Evolutionary conservation across 2,888 invertebrate genomes (phyloP), one percentile per base, ranked within the genome.

Genomic region (Pachycephus smyrnensis): DNA sequence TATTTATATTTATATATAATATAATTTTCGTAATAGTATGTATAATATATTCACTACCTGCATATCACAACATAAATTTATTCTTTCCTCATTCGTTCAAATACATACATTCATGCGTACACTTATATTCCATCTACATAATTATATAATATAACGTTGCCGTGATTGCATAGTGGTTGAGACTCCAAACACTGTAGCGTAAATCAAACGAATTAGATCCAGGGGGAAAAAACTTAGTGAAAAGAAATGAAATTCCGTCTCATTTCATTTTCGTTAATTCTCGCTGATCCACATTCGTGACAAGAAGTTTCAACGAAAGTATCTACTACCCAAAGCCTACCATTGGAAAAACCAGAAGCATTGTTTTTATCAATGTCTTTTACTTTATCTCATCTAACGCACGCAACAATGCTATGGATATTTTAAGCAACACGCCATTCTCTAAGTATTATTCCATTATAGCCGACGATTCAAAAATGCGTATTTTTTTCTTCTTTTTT

Each of bases 41-140:
- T 88, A 86, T 88, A 86, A 86, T 88, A 87, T 88, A 75, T 82
- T 88, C 85, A 88, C 90, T 91, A 91, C 89, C 88, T 89, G 90
- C 90, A 89, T 91, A 91, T 91, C 91, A 91, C 91, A 91, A 91
- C 91, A 90, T 90, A 89, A 89, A 90, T 88, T 88, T 89, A 85
- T 85, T 85, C 79, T 81, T 71, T 80, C 73, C 83, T 80, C 82
- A 80, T 76, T 76, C 83, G 78, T 80, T 84, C 83, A 71, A 80
- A 81, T 83, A 82, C 81, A 69, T 73, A 76, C 79, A 76, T 68
- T 76, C 79, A 40, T 40, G 73, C 76, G 30, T 77, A 81, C 73
- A 78, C 78, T 83, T 80, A 83, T 85, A 82, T 84, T 86, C 87
- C 87, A 85, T 88, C 88, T 90, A 90, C 86, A 86, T 88, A 89